Percentiles rank a stretch among this genome's conserved stretches.
Evolutionary conservation across 2,888 invertebrate genomes (phyloP).

Genomic region (Eupithecia subumbrata): DNA sequence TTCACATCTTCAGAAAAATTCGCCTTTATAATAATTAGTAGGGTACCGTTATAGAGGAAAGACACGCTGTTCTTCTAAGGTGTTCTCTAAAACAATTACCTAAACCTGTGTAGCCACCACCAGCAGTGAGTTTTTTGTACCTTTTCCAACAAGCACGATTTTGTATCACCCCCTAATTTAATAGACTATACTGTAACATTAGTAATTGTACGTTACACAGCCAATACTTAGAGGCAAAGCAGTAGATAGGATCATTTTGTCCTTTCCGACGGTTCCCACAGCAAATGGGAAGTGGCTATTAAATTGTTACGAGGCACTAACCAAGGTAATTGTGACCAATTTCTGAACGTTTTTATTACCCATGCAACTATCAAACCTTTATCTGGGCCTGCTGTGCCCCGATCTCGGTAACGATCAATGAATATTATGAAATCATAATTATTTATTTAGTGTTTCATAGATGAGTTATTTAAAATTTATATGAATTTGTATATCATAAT

Average conservation of each 20-base stretch:
- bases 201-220: conserved; percentile 21
- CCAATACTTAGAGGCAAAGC: conserved; percentile 11
- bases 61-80: too few species aligned
- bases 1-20: too few species aligned
- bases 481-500: too few species aligned
- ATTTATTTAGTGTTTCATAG: background rate
- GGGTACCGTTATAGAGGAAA: too few species aligned
- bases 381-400: conserved; percentile 58
- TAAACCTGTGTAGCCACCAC: background rate
- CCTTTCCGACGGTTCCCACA: conserved; percentile 65
- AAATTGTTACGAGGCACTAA: conserved; percentile 79
- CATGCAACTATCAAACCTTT: conserved; percentile 76
- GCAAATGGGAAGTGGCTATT: conserved; percentile 71
- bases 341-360: conserved; percentile 76
- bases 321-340: conserved; percentile 79
- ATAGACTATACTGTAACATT: background rate
- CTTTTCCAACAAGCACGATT: conserved; percentile 1
- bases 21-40: too few species aligned
- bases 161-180: background rate
- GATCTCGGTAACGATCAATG: background rate
- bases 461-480: background rate
- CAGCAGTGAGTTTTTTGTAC: background rate
- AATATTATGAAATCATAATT: background rate
- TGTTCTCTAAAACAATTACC: background rate
- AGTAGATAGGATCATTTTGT: conserved; percentile 2